Percentiles rank a stretch among this genome's conserved stretches.
phyloP scores from a whole-genome alignment of 2,113 vertebrate genomes.

The Pimephales promelas region DNA sequence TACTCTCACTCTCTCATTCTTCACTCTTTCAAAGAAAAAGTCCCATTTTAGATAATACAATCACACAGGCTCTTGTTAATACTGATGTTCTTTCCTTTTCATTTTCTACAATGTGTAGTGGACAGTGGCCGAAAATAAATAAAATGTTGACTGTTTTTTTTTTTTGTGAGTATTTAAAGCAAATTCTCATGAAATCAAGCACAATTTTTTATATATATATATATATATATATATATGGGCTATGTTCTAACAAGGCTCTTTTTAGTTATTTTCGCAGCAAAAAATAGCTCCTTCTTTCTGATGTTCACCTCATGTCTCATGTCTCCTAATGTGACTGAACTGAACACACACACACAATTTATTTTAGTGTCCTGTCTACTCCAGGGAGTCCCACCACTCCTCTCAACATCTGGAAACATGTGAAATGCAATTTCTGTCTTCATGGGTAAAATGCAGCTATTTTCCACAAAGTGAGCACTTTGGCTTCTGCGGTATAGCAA shows the following conservation, averaged over 20 bases:
- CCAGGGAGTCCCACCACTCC: not conserved
- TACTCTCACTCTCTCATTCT: not conserved
- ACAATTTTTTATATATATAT: too few species aligned
- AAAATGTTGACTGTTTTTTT: too few species aligned
- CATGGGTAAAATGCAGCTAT: constrained; percentile 14
- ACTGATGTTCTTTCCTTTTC: not conserved
- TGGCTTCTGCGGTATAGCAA: constrained; percentile 43
- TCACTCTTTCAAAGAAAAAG: not conserved
- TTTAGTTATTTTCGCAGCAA: not conserved
- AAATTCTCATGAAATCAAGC: too few species aligned
- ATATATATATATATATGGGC: too few species aligned
- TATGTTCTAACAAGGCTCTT: not conserved
- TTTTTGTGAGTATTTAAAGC: too few species aligned
- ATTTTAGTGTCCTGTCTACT: constrained; percentile 4
- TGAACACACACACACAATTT: constrained; percentile 1
- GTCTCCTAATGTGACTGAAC: not conserved
- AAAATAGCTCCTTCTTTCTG: not conserved
- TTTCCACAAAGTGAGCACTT: constrained; percentile 50
- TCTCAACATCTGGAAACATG: constrained; percentile 54
- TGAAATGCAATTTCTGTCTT: constrained; percentile 52
- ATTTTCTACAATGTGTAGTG: not conserved
- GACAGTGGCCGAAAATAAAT: too few species aligned
- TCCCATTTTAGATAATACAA: not conserved
- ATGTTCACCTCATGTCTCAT: not conserved
- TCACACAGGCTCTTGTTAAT: not conserved